These are phyloP conservation scores for Eupithecia subumbrata DNA, from an alignment of 2,888 invertebrate species.

Conservation along the genomic window DNA sequence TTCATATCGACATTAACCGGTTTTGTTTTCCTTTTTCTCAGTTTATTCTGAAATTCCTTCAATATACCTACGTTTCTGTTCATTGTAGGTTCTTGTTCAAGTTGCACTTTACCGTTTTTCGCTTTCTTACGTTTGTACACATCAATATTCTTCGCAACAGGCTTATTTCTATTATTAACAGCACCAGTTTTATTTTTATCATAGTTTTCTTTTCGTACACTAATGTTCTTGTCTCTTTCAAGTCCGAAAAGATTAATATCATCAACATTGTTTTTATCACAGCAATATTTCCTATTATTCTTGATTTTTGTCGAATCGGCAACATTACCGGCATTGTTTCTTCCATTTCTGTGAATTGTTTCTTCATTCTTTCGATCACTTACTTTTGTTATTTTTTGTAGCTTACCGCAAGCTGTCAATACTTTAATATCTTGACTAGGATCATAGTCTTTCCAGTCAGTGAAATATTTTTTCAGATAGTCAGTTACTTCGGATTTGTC, in stretches of 20 bases:
- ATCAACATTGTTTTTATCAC: not conserved
- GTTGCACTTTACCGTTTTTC: not conserved
- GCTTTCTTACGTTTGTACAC: not conserved
- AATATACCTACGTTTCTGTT: conserved; percentile 44
- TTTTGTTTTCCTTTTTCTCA: not conserved
- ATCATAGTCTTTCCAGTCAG: conserved; percentile 49
- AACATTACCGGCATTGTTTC: not conserved
- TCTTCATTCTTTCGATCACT: not conserved
- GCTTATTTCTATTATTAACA: not conserved
- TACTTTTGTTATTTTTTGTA: not conserved
- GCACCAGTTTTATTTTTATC: not conserved
- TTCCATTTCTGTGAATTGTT: not conserved
- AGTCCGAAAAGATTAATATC: not conserved
- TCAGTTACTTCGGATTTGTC: conserved; percentile 49
- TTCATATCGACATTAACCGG: not conserved
- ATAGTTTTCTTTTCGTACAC: not conserved
- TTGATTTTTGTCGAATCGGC: not conserved
- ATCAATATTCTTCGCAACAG: not conserved
- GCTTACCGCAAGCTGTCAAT: conserved; percentile 53
- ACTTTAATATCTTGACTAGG: conserved; percentile 42
- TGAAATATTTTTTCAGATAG: conserved; percentile 60
- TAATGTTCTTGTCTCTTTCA: not conserved
- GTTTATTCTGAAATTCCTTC: conserved; percentile 47
- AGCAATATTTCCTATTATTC: not conserved
- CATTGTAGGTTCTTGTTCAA: conserved; percentile 43